Evolutionary conservation across 2,113 vertebrate genomes (phyloP).

Genomic region (Boleophthalmus pectinirostris): DNA sequence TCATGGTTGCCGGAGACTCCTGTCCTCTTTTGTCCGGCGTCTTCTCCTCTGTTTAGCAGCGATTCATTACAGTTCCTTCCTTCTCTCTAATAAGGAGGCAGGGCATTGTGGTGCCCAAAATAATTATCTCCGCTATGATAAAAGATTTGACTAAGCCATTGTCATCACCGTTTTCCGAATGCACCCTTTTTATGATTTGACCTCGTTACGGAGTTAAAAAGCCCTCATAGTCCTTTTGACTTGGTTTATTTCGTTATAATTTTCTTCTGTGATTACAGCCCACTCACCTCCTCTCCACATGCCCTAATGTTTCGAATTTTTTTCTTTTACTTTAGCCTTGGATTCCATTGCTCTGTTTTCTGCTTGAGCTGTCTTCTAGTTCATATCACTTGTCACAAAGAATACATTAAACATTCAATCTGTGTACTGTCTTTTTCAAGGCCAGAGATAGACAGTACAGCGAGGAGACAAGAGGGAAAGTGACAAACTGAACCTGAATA

Average conservation of each 20-base stretch:
- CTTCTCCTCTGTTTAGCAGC: conserved; percentile 23
- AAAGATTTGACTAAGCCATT: conserved; percentile 10
- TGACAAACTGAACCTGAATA: neutral
- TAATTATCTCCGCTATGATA: conserved; percentile 3
- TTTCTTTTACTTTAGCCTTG: conserved; percentile 40
- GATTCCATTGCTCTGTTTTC: conserved; percentile 28
- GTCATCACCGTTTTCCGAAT: conserved; percentile 7
- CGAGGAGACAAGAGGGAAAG: neutral
- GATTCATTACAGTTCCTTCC: conserved; percentile 5
- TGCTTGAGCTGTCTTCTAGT: conserved; percentile 22
- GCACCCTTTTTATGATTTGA: neutral
- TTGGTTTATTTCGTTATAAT: conserved; percentile 31
- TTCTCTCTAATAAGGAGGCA: conserved; percentile 8
- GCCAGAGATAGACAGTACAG: neutral
- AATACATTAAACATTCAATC: conserved; percentile 18
- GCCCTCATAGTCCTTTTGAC: conserved; percentile 11
- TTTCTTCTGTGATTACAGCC: conserved; percentile 36
- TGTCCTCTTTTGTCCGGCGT: conserved; percentile 13
- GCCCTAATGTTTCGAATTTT: neutral
- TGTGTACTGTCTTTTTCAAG: neutral
- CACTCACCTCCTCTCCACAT: conserved; percentile 26
- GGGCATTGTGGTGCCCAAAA: conserved; percentile 6
- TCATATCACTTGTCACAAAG: conserved; percentile 14
- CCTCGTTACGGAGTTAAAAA: conserved; percentile 23
- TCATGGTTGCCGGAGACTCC: neutral